Evolutionary conservation across 2,888 invertebrate genomes (phyloP), one percentile per base, ranked within the genome.

Genomic region (Mesopsocus fuscifrons): DNA sequence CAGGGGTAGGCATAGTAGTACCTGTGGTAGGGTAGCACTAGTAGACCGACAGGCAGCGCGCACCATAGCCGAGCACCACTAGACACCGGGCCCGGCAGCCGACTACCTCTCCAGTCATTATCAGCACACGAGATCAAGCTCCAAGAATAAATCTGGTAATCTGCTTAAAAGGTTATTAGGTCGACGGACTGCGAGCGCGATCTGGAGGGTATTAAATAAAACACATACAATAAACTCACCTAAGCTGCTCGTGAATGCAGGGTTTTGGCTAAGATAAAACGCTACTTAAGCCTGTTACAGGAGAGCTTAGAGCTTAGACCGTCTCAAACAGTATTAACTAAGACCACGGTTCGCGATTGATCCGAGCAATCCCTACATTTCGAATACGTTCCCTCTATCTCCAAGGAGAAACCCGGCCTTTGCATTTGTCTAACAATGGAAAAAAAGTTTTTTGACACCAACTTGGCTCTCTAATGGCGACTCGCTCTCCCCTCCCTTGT

Each of bases 261-360:
- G 38, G 38, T 38, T 38, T 38, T 38, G 38, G 38, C n/a, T 23
- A 34, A 44, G 47, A 47, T 47, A 47, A 47, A 47, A 48, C 48
- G 46, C 44, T 46, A 40, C 46, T 46, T 48, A 48, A 48, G 48
- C 48, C 48, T 46, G 48, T 48, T 48, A 48, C 48, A 42, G 45
- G 41, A 46, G 48, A 41, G 48, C 48, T 48, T 48, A 48, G 46
- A 43, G 48, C 41, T 43, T 41, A 44, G 43, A 46, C 46, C 43
- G 47, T 46, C 45, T 47, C 45, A 48, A 48, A 48, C 45, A 48
- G 45, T 38, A 38, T 38, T 38, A 38, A 38, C 20, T 38, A 38
- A 38, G 38, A 38, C 38, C 38, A 38, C 38, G 26, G 26, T 26
- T 26, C 46, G 23, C 46, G 47, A 47, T 47, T 47, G 47, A 47